These are phyloP conservation scores for Willisornis vidua DNA, from an alignment of 2,113 vertebrate genomes.

Conservation along the genomic window DNA sequence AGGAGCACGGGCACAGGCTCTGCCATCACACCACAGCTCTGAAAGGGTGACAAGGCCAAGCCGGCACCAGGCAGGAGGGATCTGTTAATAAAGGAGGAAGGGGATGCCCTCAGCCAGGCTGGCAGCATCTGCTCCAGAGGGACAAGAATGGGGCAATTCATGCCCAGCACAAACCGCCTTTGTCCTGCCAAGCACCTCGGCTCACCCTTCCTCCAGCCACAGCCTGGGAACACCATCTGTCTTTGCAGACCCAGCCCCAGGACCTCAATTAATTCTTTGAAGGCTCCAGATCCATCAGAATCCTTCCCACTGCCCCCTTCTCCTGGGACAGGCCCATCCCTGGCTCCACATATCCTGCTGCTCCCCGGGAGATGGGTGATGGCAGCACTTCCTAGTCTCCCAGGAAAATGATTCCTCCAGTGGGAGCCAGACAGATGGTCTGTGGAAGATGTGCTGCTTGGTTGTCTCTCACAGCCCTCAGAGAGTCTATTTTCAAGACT, in stretches of 20 bases:
- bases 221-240: background rate
- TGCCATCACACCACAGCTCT: background rate
- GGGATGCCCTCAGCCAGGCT: background rate
- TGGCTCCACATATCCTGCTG: rapidly evolving
- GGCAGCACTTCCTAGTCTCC: background rate
- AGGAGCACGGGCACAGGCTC: rapidly evolving
- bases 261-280: background rate
- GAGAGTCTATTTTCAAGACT: background rate
- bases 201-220: background rate
- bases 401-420: background rate
- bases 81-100: background rate
- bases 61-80: rapidly evolving
- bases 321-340: rapidly evolving
- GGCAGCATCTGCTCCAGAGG: background rate
- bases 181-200: background rate
- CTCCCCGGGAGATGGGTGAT: background rate
- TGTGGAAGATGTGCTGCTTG: background rate
- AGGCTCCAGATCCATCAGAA: background rate
- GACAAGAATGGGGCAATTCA: constrained; percentile 13
- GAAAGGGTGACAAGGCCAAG: background rate
- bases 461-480: background rate
- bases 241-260: background rate
- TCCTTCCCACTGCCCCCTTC: rapidly evolving
- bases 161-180: background rate
- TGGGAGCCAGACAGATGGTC: background rate